Base-by-base conservation (phyloP, 35 echinoderm and acorn worm genomes). In the Stichopus chloronotus region DNA sequence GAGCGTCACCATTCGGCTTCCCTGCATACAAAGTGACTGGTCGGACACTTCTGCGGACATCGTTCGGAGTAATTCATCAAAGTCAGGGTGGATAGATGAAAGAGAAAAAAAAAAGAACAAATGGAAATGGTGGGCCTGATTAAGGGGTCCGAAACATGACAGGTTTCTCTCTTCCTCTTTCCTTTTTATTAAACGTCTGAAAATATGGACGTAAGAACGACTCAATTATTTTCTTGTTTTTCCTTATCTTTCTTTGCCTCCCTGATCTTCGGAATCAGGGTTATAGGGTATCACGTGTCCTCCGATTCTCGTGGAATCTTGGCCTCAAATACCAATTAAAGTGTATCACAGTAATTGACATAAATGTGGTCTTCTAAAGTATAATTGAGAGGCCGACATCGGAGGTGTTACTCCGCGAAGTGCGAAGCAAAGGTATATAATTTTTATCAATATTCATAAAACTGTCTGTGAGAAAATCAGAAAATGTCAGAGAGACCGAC, bases 281-380 rank as follows among this genome's bases (percentile, higher is more conserved):
- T 20, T 58, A 43, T 43, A 82, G 82, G 22, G 20, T 85, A 85
- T 85, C 55, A 53, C 56, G 82, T 20, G 57, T 58, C 57, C 55
- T 22, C 61, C 71, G 10, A 71, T 24, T 71, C 30, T 43, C 61
- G 52, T 30, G 23, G 30, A 55, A 54, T 7, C 60, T 20, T 58
- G 87, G 87, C 87, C 87, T 61, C 87, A 89, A 89, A 89, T 89
- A 89, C 87, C 87, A 89, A 89, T 89, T 89, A 89, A 89, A 89
- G 65, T 63, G 87, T 89, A 89, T 89, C 87, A 89, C 87, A 61
- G 71, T 72, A 89, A 63, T 89, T 89, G 87, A 89, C 87, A 89
- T 89, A 89, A 89, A 89, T 89, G 59, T 72, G 71, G 87, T 63
- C 52, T 65, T 63, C 87, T 71, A 52, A 89, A 89, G 87, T 89